These are phyloP conservation scores for Drosophila mayri DNA, from an alignment of 1,140 invertebrate genomes.

Conservation along the genomic window DNA sequence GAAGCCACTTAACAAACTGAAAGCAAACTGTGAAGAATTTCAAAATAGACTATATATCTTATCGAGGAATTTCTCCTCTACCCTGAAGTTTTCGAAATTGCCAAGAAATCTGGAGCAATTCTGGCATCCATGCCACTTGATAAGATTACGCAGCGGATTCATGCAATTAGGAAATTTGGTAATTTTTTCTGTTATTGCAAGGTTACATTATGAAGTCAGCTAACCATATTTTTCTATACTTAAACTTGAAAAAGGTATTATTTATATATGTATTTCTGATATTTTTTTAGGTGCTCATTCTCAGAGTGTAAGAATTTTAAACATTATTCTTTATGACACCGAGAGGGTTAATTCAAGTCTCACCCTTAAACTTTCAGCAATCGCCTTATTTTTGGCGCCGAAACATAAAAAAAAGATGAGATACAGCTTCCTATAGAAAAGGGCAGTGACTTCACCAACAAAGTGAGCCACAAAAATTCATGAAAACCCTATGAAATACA, in stretches of 20 bases:
- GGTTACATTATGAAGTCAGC: background rate
- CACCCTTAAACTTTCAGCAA: too few species aligned
- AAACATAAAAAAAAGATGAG: background rate
- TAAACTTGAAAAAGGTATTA: too few species aligned
- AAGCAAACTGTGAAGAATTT: constrained; percentile 15
- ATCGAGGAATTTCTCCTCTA: background rate
- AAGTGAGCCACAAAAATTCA: constrained; percentile 8
- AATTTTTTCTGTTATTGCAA: background rate
- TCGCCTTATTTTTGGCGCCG: constrained; percentile 15
- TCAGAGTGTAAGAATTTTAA: background rate
- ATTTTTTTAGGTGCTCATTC: background rate
- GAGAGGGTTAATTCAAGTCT: background rate
- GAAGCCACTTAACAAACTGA: background rate
- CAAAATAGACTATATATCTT: constrained; percentile 23
- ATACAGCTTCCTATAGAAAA: background rate
- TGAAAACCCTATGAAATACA: constrained; percentile 32
- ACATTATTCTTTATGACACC: background rate
- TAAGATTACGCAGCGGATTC: constrained; percentile 47
- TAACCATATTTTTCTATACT: background rate
- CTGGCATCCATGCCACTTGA: constrained; percentile 30
- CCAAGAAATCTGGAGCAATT: constrained; percentile 7
- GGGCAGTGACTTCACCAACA: background rate
- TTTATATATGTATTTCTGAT: background rate
- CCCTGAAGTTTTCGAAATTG: constrained; percentile 10
- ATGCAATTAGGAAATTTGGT: background rate